Evolutionary conservation across 2,113 vertebrate genomes (phyloP), one percentile per base, ranked within the genome.

Genomic region (Elephantulus edwardii): DNA sequence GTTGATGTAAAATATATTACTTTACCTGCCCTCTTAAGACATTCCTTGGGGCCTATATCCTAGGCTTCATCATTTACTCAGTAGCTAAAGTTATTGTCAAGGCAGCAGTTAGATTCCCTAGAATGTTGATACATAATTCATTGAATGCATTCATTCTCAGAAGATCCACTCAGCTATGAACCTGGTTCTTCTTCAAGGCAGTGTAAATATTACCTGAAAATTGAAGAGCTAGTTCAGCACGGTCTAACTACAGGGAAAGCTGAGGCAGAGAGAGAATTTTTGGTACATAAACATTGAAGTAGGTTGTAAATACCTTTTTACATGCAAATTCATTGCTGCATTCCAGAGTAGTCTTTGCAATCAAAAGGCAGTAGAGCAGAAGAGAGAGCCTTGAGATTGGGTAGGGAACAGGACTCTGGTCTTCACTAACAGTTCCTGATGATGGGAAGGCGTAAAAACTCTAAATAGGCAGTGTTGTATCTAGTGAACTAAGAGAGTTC

Each of bases 91-190:
- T 72, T 94, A 91, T 78, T 93, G 90, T 92, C 88, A 91, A 83
- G 80, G 64, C 71, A 89, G 50, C 26, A 78, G 90, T 84, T 89
- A 93, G 44, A 74, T 56, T 64, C 88, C 46, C 16, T 83, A 87
- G 89, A 91, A 78, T 91, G 78, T 77, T 26, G 8, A 89, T 93
- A 95, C 95, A 95, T 95, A 95, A 96, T 91, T 90, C 81, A 95
- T 75, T 70, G 89, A 75, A 88, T 86, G 9, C 56, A 94, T 88
- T 94, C n/a, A 78, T 95, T 95, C 92, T 68, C 80, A 89, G 83
- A 93, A 93, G 76, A 95, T 75, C 33, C 26, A 8, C 56, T 94
- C 40, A 80, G 76, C 76, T 71, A 8, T 91, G 70, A 94, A 79
- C 70, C 33, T 77, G 76, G 35, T 83, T 78, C 82, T 76, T 86